Evolutionary conservation across 2,797 vertebrate genomes (phyloP), one percentile per base, ranked within the genome.

Genomic region (Mus caroli): DNA sequence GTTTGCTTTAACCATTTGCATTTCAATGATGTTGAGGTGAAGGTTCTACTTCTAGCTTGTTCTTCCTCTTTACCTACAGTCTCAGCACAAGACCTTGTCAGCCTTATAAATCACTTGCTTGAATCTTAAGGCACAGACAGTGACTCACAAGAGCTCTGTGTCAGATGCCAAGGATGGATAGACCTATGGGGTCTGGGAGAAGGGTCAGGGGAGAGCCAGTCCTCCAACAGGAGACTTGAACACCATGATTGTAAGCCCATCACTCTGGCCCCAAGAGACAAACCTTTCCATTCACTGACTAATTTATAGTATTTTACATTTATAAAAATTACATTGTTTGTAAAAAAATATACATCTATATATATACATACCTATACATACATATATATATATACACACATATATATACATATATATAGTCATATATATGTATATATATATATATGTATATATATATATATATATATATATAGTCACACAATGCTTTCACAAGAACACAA

Each of bases 201-300:
- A 73, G 67, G 83, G 50, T 91, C 1, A 37, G 0, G 52, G 71
- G 56, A 90, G 31, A 54, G 54, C 54, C 46, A 1, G 28, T 22
- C 52, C 20, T 37, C 60, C 11, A 73, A 52, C 40, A 54, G 22
- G 50, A 58, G 52, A 75, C 56, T 69, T 56, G 60, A 52, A 82
- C 54, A 92, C 56, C 19, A 37, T 69, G 22, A 54, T 3, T 90
- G 75, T 22, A 50, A 90, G 69, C 34, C 93, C 26, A 37, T 50
- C 54, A 84, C 37, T 46, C 84, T 52, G 56, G 50, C 19, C 24
- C 95, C 69, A 19, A 4, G 28, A 85, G 24, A 88, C 34, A 96
- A 96, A 58, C 24, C 24, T 46, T 87, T 90, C 56, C 82, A 31
- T 56, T 86, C 31, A 75, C 76, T 58, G 91, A 77, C 67, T 91